Evolutionary conservation across 2,888 invertebrate genomes (phyloP).

Genomic region (Xanthia icteritia): DNA sequence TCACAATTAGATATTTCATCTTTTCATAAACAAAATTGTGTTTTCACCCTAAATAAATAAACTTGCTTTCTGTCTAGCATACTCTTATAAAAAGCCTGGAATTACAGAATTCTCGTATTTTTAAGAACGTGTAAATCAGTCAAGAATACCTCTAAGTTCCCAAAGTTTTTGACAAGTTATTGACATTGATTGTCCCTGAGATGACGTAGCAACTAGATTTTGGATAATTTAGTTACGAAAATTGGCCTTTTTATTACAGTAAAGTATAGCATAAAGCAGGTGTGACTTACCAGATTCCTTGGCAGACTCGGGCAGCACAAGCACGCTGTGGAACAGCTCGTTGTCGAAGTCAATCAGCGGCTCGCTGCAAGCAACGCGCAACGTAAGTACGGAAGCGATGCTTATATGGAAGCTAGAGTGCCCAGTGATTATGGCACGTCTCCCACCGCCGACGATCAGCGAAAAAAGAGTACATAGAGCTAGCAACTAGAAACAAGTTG

Average conservation of each 20-base stretch:
- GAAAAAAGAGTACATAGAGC: not conserved
- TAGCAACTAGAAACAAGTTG: not conserved
- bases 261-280: constrained; percentile 34
- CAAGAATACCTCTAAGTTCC: not conserved
- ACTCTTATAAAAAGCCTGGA: constrained; percentile 10
- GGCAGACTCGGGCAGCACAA: constrained; percentile 84
- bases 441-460: too few relatives aligned
- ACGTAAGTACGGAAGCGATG: constrained; percentile 55
- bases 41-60: not conserved
- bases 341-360: constrained; percentile 88
- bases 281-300: constrained; percentile 84
- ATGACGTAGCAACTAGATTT: not conserved
- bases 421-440: too few relatives aligned
- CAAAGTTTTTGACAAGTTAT: not conserved
- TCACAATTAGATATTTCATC: not conserved
- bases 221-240: not conserved
- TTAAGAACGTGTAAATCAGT: not conserved
- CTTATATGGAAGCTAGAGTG: constrained; percentile 28
- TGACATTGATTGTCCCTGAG: not conserved
- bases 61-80: not conserved
- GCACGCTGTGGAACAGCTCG: constrained; percentile 85
- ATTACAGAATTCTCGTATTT: not conserved
- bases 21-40: not conserved
- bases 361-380: constrained; percentile 79
- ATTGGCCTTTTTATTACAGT: not conserved